Percentiles rank a stretch among this genome's conserved stretches.
Evolutionary conservation across 2,113 vertebrate genomes (phyloP).

Genomic region (Dinomys branickii): DNA sequence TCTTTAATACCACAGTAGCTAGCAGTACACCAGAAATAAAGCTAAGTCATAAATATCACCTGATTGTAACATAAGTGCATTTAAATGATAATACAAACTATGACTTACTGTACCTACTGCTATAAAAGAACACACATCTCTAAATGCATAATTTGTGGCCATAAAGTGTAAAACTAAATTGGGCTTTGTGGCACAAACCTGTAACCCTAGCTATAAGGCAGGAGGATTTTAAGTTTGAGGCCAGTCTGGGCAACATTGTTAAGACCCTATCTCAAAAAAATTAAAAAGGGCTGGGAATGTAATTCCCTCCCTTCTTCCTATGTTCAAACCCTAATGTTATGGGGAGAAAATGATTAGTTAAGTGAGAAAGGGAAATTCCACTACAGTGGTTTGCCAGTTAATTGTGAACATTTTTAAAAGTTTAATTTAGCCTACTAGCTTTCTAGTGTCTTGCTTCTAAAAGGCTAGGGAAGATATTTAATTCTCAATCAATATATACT

Average conservation of each 20-base stretch:
- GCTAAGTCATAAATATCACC: background rate
- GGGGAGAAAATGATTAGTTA: background rate
- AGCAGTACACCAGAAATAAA: background rate
- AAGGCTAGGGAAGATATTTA: background rate
- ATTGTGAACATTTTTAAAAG: background rate
- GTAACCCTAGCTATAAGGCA: background rate
- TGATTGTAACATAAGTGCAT: background rate
- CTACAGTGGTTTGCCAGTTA: background rate
- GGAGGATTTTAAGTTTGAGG: background rate
- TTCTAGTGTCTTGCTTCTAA: background rate
- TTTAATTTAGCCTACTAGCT: background rate
- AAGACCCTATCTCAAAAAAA: background rate
- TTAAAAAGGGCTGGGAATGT: background rate
- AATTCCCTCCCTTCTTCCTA: background rate
- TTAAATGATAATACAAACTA: background rate
- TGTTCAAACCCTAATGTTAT: background rate
- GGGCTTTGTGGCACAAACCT: background rate
- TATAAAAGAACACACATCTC: background rate
- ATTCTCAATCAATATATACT: background rate
- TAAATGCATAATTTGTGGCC: background rate
- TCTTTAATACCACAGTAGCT: background rate
- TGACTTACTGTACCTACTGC: background rate
- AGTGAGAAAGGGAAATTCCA: background rate
- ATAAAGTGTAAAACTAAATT: background rate
- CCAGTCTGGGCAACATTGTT: background rate